A percentile compares a stretch with the other conserved stretches of the same genome.
phyloP scores from a whole-genome alignment of 2,797 vertebrate genomes.

The Sebastes cheni region DNA sequence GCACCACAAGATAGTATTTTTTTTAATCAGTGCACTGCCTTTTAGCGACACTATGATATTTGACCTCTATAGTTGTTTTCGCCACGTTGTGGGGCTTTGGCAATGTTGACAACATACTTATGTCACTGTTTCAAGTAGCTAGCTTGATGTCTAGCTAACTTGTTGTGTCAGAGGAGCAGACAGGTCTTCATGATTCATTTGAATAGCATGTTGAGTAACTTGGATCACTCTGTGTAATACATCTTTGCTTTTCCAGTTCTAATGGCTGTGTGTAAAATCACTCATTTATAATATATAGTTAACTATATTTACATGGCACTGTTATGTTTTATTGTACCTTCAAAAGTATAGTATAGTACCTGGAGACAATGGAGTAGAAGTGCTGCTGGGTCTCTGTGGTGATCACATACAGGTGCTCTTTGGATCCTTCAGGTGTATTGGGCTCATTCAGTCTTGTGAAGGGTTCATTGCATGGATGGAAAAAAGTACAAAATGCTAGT shows the following conservation, averaged over 20 bases:
- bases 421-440: too few relatives aligned
- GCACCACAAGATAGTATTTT: rapidly evolving
- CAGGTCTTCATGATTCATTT: neutral
- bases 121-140: neutral
- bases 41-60: rapidly evolving
- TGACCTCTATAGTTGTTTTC: neutral
- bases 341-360: too few relatives aligned
- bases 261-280: neutral
- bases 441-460: too few relatives aligned
- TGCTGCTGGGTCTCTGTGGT: too few relatives aligned
- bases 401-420: too few relatives aligned
- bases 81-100: neutral
- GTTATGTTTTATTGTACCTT: too few relatives aligned
- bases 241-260: neutral
- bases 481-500: too few relatives aligned
- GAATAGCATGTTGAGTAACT: neutral
- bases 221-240: neutral
- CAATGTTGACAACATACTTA: neutral
- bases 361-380: too few relatives aligned
- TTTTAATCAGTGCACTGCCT: rapidly evolving
- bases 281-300: neutral
- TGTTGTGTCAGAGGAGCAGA: neutral
- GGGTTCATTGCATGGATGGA: too few relatives aligned
- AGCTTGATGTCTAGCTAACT: neutral
- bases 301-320: neutral